phyloP scores from a whole-genome alignment of 2,113 vertebrate genomes.

The Cheirogaleus medius region DNA sequence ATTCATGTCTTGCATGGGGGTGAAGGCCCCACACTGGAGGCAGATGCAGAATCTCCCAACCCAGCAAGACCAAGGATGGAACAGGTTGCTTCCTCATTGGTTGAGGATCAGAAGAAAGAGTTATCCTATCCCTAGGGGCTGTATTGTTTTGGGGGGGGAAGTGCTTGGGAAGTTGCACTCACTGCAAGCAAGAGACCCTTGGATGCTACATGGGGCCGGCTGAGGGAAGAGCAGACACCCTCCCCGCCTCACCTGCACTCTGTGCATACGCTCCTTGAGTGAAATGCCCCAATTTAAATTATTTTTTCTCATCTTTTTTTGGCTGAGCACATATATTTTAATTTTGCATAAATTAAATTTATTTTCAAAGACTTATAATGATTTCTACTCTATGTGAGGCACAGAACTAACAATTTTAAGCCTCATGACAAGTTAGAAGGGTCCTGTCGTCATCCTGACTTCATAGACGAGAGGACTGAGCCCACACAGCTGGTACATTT shows the following conservation, averaged over 20 bases:
- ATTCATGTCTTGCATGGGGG: fast-evolving
- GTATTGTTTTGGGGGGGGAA: too few species aligned
- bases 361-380: neutral
- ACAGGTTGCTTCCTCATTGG: neutral
- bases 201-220: neutral
- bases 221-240: neutral
- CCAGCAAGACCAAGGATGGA: neutral
- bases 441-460: neutral
- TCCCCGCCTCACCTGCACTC: neutral
- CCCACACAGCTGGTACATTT: neutral
- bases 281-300: neutral
- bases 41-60: fast-evolving
- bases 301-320: constrained; percentile 14
- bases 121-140: neutral
- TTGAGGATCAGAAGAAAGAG: neutral
- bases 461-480: neutral
- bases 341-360: constrained; percentile 5
- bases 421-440: neutral
- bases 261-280: neutral
- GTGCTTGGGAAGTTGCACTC: neutral
- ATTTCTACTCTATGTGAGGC: neutral
- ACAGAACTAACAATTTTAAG: neutral
- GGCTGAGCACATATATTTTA: neutral
- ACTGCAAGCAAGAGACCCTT: neutral
- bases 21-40: neutral